phyloP scores from a whole-genome alignment of 2,797 vertebrate species.

The Leuciscus waleckii region DNA sequence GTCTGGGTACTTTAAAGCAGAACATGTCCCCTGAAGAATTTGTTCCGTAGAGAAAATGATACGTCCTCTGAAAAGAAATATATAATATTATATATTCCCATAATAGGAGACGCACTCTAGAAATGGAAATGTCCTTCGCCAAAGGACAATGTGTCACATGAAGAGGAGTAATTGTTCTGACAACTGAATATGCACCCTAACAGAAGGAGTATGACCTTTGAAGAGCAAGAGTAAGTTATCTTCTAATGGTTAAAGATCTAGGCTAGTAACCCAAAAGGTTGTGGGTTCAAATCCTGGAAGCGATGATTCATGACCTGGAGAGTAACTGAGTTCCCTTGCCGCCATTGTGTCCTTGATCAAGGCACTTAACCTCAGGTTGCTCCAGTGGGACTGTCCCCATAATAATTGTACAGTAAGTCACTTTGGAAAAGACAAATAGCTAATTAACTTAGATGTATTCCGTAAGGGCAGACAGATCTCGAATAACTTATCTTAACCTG shows the following conservation, averaged over 20 bases:
- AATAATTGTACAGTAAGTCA: conserved; percentile 40
- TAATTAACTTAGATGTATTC: conserved; percentile 31
- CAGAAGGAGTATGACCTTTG: conserved; percentile 8
- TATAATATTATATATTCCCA: not conserved
- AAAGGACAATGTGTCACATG: conserved; percentile 31
- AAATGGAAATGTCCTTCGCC: conserved; percentile 38
- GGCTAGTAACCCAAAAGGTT: conserved; percentile 36
- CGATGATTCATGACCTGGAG: conserved; percentile 7
- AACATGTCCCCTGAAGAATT: conserved; percentile 26
- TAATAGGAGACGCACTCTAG: conserved; percentile 13
- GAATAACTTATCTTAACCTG: not conserved
- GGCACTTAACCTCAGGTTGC: conserved; percentile 32
- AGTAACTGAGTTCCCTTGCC: not conserved
- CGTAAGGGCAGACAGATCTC: not conserved
- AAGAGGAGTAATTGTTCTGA: conserved; percentile 35
- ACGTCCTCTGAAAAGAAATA: conserved; percentile 9
- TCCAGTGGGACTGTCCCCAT: conserved; percentile 28
- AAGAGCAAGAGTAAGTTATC: conserved; percentile 17
- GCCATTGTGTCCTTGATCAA: conserved; percentile 26
- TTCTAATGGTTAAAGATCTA: conserved; percentile 38
- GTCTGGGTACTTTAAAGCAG: not conserved
- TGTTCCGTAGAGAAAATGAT: not conserved
- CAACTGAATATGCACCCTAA: conserved; percentile 27
- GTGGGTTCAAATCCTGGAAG: conserved; percentile 15
- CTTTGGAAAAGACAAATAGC: conserved; percentile 50